These are phyloP conservation scores for pig (Sus scrofa) DNA, from an alignment of 2,113 vertebrate genomes.

Conservation along the genomic window DNA sequence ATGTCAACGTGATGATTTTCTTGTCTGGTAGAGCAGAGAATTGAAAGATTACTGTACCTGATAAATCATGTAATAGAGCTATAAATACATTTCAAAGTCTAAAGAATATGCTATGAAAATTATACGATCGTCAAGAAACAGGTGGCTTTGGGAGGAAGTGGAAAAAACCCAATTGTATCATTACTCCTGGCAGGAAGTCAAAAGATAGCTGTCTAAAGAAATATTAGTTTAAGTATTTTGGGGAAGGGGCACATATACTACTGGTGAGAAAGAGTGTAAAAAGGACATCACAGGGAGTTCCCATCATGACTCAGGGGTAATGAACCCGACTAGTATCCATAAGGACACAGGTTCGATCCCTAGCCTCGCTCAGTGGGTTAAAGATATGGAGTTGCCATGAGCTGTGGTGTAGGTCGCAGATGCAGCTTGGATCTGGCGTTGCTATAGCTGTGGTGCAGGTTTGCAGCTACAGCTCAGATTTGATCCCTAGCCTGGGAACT, in stretches of 20 bases:
- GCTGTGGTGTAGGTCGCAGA: no score
- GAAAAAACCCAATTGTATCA: not conserved
- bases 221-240: not conserved
- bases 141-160: not conserved
- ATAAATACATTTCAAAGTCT: slow-evolving; percentile 38
- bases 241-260: not conserved
- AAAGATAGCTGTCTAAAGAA: not conserved
- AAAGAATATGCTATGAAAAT: slow-evolving; percentile 2
- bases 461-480: no score
- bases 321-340: no score
- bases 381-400: no score
- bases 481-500: no score
- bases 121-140: not conserved
- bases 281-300: not conserved
- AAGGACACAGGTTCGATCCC: no score
- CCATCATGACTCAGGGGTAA: no score
- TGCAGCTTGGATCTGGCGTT: no score
- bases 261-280: not conserved
- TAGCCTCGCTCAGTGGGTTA: no score
- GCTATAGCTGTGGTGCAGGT: no score
- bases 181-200: not conserved
- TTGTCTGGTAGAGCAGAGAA: slow-evolving; percentile 2
- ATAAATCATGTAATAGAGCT: not conserved
- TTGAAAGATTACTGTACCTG: not conserved
- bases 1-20: slow-evolving; percentile 4